Conservation (phyloP, 2,113 vertebrate genomes). For the Rhea americana region DNA sequence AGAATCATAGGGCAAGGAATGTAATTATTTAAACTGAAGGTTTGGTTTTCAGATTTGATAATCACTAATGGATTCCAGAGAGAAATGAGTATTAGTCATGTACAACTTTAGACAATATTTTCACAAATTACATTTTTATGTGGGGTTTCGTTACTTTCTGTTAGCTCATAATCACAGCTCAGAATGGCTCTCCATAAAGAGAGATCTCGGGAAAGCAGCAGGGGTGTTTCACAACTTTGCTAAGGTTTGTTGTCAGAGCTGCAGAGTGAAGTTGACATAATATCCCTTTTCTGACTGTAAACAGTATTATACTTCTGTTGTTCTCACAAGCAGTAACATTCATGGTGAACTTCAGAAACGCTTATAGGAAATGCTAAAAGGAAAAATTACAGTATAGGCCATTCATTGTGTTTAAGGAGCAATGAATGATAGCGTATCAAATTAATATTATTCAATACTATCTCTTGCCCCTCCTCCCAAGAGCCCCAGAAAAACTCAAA, state of each 20-base stretch:
- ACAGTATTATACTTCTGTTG: slow-evolving; percentile 22
- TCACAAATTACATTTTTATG: neutral
- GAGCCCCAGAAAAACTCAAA: neutral
- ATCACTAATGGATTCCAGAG: neutral
- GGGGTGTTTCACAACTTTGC: neutral
- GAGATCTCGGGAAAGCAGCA: neutral
- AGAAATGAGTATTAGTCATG: neutral
- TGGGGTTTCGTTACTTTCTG: neutral
- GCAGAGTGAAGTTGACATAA: neutral
- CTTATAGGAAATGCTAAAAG: neutral
- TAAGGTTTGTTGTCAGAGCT: slow-evolving; percentile 6
- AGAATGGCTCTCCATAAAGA: neutral
- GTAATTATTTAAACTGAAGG: neutral
- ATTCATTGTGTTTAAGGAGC: neutral
- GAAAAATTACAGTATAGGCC: neutral
- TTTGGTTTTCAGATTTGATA: neutral
- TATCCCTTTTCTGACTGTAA: neutral
- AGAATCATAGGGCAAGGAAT: neutral
- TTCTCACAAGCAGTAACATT: slow-evolving; percentile 5
- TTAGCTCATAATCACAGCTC: neutral
- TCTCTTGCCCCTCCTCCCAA: neutral
- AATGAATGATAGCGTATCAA: neutral
- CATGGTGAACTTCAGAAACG: neutral
- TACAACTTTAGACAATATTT: neutral
- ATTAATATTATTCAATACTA: neutral